Base-by-base conservation (phyloP, 2,888 invertebrate species). In the Drosophila suboccidentalis region DNA sequence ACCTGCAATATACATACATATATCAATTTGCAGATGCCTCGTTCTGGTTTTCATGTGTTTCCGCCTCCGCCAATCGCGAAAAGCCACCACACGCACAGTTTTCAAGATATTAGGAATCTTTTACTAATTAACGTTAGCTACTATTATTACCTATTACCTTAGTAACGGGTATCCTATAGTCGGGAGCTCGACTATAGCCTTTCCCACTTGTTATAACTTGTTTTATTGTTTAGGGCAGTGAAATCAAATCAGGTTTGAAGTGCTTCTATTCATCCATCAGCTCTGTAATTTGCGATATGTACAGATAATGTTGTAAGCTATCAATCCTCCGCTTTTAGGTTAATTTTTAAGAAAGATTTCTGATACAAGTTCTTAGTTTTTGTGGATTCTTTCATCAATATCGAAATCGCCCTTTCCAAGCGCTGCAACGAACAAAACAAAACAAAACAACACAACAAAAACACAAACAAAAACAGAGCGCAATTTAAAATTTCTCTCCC, bases 401-500 rank as follows among this genome's bases (percentile, higher is more conserved):
- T 34, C 13, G 34, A 32, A 8, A 34, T 34, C 19, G 49, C 5
- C 9, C 8, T 34, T 29, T 54, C 11, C 11, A 15, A 19, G 11
- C 34, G 51, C 57, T 64, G 64, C 64, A 59, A 65, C 65, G 65
- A 65, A 49, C 59, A 65, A 11, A 39, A 49, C 46, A 22, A n/a
- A 39, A 59, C 47, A 22, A n/a, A 32, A 59, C 38, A 17, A n/a
- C 29, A 74, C 65, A 65, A 49, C 17, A 36, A 19, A n/a, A 2
- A 36, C 41, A 15, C 17, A 46, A 38, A n/a, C 53, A 13, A 36
- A 62, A 59, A 4, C 13, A 19, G 10, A n/a, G 29, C 43, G 19
- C 51, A 70, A 51, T 58, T 66, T 66, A 82, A 57, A 55, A 36
- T 71, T 75, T 80, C 62, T 71, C 47, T 73, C 19, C 49, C 39